Evolutionary conservation across 2,888 invertebrate genomes (phyloP), one percentile per base, ranked within the genome.

Genomic region (Agrilus biguttatus): DNA sequence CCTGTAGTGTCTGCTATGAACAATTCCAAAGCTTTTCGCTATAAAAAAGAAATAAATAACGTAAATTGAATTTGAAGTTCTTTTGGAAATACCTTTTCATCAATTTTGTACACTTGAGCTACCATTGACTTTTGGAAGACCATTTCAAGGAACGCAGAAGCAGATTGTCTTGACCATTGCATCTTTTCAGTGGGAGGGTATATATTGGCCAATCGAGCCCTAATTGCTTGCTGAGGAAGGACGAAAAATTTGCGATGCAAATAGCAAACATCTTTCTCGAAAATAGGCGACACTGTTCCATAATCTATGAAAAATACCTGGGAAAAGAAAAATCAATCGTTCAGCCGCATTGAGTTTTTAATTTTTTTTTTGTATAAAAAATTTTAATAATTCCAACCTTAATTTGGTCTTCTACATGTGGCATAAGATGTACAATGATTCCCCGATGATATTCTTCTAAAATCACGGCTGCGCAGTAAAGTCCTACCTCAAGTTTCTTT

Each of bases 261-360:
- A 45, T 59, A 66, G 46, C 58, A 61, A 19, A 63, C 45, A 3
- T 54, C 53, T 6, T 51, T 52, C 3, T 43, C 45, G 45, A 67
- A 58, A 51, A 63, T 65, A 43, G 55, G 53, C 46, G 65, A 65
- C 56, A 74, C 69, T 37, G 74, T 74, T 55, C 74, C 76, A 62
- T 72, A 75, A 66, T 76, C 76, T 50, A 75, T 63, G 62, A 71
- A 74, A 34, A 71, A 70, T 53, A 75, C 70, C 72, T 74, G 56
- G 46, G 3, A 10, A 41, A 13, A 45, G 3, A 39, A 44, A 41
- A 36, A 41, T 36, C 19, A 33, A 17, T 44, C 3, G 14, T 34
- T 36, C 36, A 43, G 36, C 7, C 33, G 39, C 19, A 38, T 28
- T 17, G 21, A 33, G 34, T 14, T 39, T 33, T 17, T n/a, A n/a